Base-by-base conservation (phyloP, 1,140 invertebrate species). In the Yoshiicerus persimilis region DNA sequence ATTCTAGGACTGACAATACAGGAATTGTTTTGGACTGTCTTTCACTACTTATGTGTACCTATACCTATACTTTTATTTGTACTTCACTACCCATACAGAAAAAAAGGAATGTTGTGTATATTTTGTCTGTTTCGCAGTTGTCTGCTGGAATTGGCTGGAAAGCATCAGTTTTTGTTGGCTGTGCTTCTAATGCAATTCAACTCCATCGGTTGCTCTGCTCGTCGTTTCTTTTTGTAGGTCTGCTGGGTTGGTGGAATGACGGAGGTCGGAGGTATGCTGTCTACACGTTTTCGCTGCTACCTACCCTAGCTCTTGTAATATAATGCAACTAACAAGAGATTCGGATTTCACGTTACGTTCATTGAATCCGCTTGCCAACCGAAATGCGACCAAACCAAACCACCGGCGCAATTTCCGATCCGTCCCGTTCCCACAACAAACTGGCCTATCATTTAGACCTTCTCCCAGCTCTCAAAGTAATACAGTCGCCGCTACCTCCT, bases 361-460 rank as follows among this genome's bases (percentile, higher is more conserved):
- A 70, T 70, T 77, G 32, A 32, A 77, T 77, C 34, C 75, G 75
- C 32, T 70, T 80, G 75, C 75, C 34, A 38, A 38, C 34, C 32
- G n/a, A 80, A 80, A 80, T 80, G 32, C 75, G 32, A 80, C 75
- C 75, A 80, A 80, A 80, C 75, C 75, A 80, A 80, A 80, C 75
- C 75, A 80, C 75, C 75, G 75, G 75, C 75, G 75, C 75, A 80
- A 80, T 80, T 80, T 80, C 75, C 75, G 30, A 32, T 80, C 30
- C 75, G 75, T 80, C 75, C 75, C 32, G 75, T 38, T 80, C 75
- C 75, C 75, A 80, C 75, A 80, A 80, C 75, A 80, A 80, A 80
- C 75, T 80, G n/a, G 75, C 30, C 66, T 70, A 16, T 56, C n/a
- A 56, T n/a, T 56, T 4, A 56, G 47, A n/a, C 47, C 47, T 56